Evolutionary conservation across 2,797 vertebrate genomes (phyloP), one percentile per base, ranked within the genome.

Genomic region (Aldrovandia affinis): DNA sequence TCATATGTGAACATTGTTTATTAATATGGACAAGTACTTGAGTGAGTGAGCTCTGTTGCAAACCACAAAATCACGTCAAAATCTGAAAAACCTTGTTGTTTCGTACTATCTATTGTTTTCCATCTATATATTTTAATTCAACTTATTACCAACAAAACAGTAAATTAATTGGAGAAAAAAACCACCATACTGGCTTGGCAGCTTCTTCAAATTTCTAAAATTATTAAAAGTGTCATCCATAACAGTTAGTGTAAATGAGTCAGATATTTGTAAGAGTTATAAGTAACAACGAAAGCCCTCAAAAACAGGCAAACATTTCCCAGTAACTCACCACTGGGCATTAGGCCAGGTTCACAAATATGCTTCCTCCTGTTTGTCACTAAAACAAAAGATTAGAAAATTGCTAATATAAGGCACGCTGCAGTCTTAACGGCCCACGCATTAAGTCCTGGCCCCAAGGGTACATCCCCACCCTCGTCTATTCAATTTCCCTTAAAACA

Each of bases 301-400:
- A 65, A n/a, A 61, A 65, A 30, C 28, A 28, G 22, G 28, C 63
- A 65, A n/a, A 14, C 7, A 14, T 30, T 65, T 25, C 28, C 12
- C 47, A 6, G 47, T 50, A 9, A 6, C 63, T 28, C 70, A 8
- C 63, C 30, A 18, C 70, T 75, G 70, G 70, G 70, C 36, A 75
- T 3, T n/a, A 8, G 20, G 36, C 39, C 70, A 75, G 39, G 28
- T 22, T 44, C 70, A 75, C 36, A 75, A 75, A 75, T 75, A 20
- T 75, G 36, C 25, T 75, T 42, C 70, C 70, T 75, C 39, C 39
- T 75, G 39, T 75, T 42, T 44, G 42, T 75, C 18, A 75, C 70
- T 75, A 22, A 42, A 75, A 75, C 70, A 75, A 75, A 75, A 75
- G 70, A 75, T 75, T 42, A 75, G 36, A 75, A 75, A 75, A 75